phyloP scores from a whole-genome alignment of 2,797 vertebrate species.

The Eospalax fontanierii region DNA sequence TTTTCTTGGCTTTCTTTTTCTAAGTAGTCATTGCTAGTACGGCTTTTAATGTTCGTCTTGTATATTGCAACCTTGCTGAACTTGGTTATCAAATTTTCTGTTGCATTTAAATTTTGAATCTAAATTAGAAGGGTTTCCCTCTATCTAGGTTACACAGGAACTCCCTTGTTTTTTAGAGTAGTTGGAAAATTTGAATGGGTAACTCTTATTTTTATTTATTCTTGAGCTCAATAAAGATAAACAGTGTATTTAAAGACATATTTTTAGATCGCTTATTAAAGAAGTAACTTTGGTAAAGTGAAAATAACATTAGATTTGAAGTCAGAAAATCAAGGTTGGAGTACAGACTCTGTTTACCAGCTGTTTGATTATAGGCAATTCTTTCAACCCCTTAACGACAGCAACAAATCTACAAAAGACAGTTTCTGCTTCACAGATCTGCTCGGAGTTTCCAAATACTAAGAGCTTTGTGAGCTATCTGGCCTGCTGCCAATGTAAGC shows the following conservation, averaged over 20 bases:
- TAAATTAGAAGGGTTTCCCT: not conserved
- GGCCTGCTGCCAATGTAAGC: not conserved
- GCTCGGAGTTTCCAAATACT: slow-evolving; percentile 9
- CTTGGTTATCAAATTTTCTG: slow-evolving; percentile 22
- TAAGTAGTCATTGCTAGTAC: not conserved
- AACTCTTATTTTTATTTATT: slow-evolving; percentile 43
- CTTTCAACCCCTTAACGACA: not conserved
- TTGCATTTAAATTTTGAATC: not conserved
- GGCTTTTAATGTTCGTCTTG: not conserved
- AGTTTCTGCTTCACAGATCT: not conserved
- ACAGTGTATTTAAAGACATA: slow-evolving; percentile 9
- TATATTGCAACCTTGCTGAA: not conserved
- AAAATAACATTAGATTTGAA: slow-evolving; percentile 29
- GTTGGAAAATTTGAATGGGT: not conserved
- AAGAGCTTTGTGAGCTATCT: slow-evolving; percentile 23
- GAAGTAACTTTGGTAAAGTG: not conserved
- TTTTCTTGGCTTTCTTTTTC: slow-evolving; percentile 40
- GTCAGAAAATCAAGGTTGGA: slow-evolving; percentile 9
- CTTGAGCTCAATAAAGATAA: slow-evolving; percentile 33
- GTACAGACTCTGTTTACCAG: slow-evolving; percentile 18
- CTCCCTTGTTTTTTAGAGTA: not conserved
- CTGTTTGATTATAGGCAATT: slow-evolving; percentile 17
- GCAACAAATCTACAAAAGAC: not conserved
- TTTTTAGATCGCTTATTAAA: not conserved
- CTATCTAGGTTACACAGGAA: not conserved